These are phyloP conservation scores for Sternotherus odoratus DNA, from an alignment of 2,797 vertebrate species.

Conservation along the genomic window DNA sequence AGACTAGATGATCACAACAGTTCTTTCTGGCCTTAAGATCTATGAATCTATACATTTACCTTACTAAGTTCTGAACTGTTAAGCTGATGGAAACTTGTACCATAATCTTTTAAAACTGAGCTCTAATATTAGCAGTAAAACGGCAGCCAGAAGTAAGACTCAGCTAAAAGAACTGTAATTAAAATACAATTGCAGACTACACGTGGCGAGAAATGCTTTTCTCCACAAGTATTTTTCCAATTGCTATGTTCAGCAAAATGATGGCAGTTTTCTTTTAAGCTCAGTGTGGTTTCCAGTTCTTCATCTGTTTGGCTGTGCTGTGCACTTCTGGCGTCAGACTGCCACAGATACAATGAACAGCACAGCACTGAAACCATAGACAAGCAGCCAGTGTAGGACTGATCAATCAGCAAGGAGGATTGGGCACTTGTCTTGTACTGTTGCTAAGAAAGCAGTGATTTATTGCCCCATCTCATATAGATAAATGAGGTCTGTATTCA, in stretches of 20 bases:
- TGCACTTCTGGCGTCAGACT: neutral
- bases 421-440: neutral
- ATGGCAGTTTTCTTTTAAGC: constrained; percentile 12
- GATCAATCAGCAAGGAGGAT: neutral
- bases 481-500: neutral
- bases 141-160: neutral
- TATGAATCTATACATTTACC: neutral
- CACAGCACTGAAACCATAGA: neutral
- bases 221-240: neutral
- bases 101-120: neutral
- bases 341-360: neutral
- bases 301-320: neutral
- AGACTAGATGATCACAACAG: neutral
- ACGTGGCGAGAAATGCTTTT: neutral
- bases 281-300: constrained; percentile 8
- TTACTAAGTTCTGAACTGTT: neutral
- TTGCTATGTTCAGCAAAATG: neutral
- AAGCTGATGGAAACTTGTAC: neutral
- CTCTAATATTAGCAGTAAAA: neutral
- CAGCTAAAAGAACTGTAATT: neutral
- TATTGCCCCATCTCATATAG: neutral
- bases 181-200: constrained; percentile 14
- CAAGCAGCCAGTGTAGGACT: constrained; percentile 17
- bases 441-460: neutral
- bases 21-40: neutral